These are phyloP conservation scores for Chaetophractus vellerosus DNA, from an alignment of 2,797 vertebrate species.

Conservation along the genomic window DNA sequence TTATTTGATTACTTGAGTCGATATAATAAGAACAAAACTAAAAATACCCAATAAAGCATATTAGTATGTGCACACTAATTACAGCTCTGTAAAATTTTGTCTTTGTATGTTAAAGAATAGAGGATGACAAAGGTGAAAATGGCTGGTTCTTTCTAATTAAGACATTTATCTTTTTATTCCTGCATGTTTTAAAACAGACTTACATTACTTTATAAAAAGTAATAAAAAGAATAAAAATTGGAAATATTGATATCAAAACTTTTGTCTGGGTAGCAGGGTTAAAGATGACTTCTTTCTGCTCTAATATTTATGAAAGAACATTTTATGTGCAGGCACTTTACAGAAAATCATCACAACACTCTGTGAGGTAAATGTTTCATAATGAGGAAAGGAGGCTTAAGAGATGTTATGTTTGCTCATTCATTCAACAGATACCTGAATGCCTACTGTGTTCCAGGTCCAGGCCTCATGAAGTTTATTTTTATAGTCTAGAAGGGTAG, in stretches of 20 bases:
- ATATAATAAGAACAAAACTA: background rate
- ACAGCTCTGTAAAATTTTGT: background rate
- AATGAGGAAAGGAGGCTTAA: slow-evolving; percentile 14
- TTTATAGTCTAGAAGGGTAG: background rate
- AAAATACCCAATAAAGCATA: background rate
- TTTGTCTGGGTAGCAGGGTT: background rate
- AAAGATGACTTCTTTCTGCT: background rate
- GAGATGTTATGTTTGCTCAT: background rate
- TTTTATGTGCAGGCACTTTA: slow-evolving; percentile 6
- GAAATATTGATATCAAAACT: background rate
- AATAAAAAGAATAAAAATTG: too few relatives aligned
- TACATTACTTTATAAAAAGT: too few relatives aligned
- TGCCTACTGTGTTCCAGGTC: background rate
- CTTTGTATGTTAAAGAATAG: background rate
- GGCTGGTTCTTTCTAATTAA: background rate
- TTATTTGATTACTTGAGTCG: background rate
- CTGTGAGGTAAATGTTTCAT: background rate
- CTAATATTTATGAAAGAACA: background rate
- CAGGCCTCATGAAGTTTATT: background rate
- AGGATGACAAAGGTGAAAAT: background rate
- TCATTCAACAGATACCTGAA: background rate
- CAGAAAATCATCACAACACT: background rate
- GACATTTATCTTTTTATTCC: background rate
- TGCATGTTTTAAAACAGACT: background rate
- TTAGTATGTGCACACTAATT: too few relatives aligned